phyloP scores from a whole-genome alignment of 1,140 invertebrate species.

The Pseudomyrmex pallidus region DNA sequence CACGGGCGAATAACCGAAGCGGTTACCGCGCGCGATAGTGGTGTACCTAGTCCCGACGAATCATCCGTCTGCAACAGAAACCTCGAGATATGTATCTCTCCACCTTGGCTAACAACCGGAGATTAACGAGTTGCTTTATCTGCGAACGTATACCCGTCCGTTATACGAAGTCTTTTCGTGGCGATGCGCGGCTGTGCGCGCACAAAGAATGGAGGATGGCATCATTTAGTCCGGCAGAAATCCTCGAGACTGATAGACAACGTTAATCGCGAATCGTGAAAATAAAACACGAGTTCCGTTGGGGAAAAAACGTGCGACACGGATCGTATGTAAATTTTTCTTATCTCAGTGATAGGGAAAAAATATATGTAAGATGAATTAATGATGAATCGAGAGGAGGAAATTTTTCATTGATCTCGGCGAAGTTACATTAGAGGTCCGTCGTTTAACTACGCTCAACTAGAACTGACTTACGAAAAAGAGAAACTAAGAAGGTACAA shows the following conservation, averaged over 20 bases:
- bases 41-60: conserved; percentile 71
- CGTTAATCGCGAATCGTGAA: conserved; percentile 36
- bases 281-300: conserved; percentile 26
- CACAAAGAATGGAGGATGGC: conserved; percentile 34
- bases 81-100: conserved; percentile 81
- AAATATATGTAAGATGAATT: no score
- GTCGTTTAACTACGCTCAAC: no score
- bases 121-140: conserved; percentile 84
- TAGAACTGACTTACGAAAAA: no score
- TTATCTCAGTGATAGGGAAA: no score
- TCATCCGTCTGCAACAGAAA: conserved; percentile 83
- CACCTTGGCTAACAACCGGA: conserved; percentile 81
- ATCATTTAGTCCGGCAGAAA: conserved; percentile 37
- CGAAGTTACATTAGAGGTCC: no score
- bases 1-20: conserved; percentile 34
- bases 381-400: no score
- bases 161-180: conserved; percentile 42
- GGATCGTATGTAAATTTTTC: not conserved
- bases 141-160: conserved; percentile 66
- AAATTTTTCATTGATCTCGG: no score
- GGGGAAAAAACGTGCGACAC: not conserved
- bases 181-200: conserved; percentile 1
- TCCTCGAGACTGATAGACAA: conserved; percentile 31
- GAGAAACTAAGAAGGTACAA: no score
- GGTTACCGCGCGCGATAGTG: conserved; percentile 57